A percentile compares a stretch with the other conserved stretches of the same genome.
These are phyloP conservation scores for Brenthis ino DNA, from an alignment of 2,888 invertebrate species.

Conservation along the genomic window DNA sequence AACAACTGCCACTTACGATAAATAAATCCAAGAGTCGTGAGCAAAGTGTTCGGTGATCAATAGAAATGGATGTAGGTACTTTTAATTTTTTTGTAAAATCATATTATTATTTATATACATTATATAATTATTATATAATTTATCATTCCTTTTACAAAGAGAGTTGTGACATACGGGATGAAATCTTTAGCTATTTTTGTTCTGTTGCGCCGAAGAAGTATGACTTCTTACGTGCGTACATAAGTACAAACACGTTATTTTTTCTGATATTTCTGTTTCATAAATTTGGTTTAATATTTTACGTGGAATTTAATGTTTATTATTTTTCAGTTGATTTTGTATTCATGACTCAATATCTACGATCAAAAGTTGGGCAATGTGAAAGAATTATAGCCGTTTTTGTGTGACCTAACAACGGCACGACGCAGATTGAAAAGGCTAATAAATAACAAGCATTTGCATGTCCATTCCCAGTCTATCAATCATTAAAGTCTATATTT, in stretches of 20 bases:
- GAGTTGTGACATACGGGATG: no score
- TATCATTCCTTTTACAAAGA: no score
- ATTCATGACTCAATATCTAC: background rate
- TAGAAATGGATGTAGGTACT: background rate
- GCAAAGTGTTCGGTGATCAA: conserved; percentile 1
- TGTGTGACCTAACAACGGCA: background rate
- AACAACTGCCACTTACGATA: background rate
- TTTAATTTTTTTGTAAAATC: background rate
- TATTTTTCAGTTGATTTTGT: no score
- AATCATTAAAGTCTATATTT: conserved; percentile 3
- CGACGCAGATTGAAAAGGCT: conserved; percentile 1
- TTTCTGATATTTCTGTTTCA: no score
- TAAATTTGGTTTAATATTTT: no score
- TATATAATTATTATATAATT: no score
- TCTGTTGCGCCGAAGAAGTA: no score
- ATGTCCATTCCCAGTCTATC: conserved; percentile 1
- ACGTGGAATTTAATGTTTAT: no score
- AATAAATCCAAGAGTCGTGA: conserved; percentile 11
- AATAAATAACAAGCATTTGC: conserved; percentile 14
- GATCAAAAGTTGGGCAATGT: background rate
- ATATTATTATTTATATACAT: no score
- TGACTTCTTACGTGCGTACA: no score
- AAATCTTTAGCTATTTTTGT: no score
- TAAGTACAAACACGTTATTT: no score
- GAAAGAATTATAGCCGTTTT: conserved; percentile 15